Percentiles rank a stretch among this genome's conserved stretches.
Evolutionary conservation across 2,888 invertebrate genomes (phyloP).

Genomic region (Volucella bombylans): DNA sequence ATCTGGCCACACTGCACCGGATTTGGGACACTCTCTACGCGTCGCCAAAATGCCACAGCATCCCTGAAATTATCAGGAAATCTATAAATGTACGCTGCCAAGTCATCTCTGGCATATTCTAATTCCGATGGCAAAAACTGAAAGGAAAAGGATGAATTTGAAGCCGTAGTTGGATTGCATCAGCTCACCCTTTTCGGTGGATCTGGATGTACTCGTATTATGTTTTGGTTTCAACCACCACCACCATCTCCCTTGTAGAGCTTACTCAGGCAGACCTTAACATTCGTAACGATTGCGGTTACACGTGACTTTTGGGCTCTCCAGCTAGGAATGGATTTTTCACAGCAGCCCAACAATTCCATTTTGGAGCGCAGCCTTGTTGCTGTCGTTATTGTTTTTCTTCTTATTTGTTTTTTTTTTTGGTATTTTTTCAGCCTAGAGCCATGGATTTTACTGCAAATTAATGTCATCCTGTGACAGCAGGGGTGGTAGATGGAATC

Average conservation of each 20-base stretch:
- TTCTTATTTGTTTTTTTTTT: too few relatives aligned
- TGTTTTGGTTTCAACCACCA: background rate
- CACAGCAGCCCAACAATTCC: slow-evolving; percentile 20
- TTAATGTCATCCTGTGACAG: slow-evolving; percentile 54
- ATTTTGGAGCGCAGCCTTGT: slow-evolving; percentile 1
- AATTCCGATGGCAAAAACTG: slow-evolving; percentile 24
- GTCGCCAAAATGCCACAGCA: slow-evolving; percentile 52
- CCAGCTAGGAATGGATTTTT: slow-evolving; percentile 38
- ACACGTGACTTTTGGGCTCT: slow-evolving; percentile 66
- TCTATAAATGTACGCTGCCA: slow-evolving; percentile 26
- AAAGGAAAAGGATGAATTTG: too few relatives aligned
- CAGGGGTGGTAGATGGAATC: slow-evolving; percentile 34
- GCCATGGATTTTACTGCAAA: slow-evolving; percentile 65
- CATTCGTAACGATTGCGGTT: slow-evolving; percentile 70
- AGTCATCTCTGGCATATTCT: slow-evolving; percentile 24
- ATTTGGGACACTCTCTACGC: slow-evolving; percentile 49
- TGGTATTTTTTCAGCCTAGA: slow-evolving; percentile 2
- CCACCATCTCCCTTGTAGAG: slow-evolving; percentile 31
- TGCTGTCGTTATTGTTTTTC: slow-evolving; percentile 6
- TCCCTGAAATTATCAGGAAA: slow-evolving; percentile 53
- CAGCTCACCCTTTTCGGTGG: slow-evolving; percentile 58
- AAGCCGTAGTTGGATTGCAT: slow-evolving; percentile 30
- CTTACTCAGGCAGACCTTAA: slow-evolving; percentile 45
- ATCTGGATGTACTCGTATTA: too few relatives aligned
- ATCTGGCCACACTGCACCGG: background rate